phyloP scores from a whole-genome alignment of 2,113 vertebrate species.

The Megaleporinus macrocephalus region DNA sequence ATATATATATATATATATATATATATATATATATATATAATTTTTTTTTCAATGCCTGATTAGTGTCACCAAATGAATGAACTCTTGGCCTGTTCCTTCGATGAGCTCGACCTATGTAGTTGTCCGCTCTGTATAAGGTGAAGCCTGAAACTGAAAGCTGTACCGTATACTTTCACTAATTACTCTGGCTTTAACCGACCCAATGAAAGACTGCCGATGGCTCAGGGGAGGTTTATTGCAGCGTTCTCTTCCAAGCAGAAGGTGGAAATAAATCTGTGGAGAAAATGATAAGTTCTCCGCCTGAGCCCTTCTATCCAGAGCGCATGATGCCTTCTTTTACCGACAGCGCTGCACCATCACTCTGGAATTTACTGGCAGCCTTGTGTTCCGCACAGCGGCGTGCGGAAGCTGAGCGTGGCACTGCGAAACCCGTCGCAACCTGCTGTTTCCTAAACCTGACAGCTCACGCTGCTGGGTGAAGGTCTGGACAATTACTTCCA shows the following conservation, averaged over 20 bases:
- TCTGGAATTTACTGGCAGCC: not conserved
- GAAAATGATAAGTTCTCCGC: slow-evolving; percentile 41
- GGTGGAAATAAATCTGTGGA: not conserved
- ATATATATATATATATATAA: too few relatives aligned
- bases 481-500: not conserved
- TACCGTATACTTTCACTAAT: not conserved
- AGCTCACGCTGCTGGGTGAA: not conserved
- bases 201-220: not conserved
- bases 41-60: too few relatives aligned
- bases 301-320: not conserved
- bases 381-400: not conserved
- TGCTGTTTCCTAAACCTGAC: not conserved
- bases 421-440: not conserved
- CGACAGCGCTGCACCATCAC: slow-evolving; percentile 37
- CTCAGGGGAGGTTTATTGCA: not conserved
- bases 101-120: not conserved
- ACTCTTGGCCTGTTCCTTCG: not conserved
- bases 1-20: too few relatives aligned
- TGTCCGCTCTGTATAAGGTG: not conserved
- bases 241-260: slow-evolving; percentile 10
- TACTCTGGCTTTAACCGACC: not conserved
- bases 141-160: not conserved
- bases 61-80: too few relatives aligned
- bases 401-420: not conserved
- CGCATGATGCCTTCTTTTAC: slow-evolving; percentile 35